A percentile compares a stretch with the other conserved stretches of the same genome.
Evolutionary conservation across 2,888 invertebrate genomes (phyloP).

Genomic region (Heliconius cydno): DNA sequence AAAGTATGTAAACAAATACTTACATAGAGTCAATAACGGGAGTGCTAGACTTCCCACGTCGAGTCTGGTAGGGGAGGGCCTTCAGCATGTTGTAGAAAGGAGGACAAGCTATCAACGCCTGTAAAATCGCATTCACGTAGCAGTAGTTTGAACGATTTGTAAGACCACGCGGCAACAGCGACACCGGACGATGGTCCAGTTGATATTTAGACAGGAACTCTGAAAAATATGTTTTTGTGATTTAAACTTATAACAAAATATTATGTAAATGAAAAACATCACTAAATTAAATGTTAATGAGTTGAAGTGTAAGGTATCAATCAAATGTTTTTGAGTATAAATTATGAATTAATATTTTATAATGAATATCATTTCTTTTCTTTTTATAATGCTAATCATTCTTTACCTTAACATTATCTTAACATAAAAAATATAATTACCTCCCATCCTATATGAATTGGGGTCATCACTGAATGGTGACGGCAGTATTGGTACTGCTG

Average conservation of each 20-base stretch:
- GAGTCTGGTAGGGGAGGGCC: slow-evolving; percentile 87
- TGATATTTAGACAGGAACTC: slow-evolving; percentile 90
- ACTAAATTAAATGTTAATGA: background rate
- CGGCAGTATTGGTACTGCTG: slow-evolving; percentile 69
- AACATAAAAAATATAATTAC: slow-evolving; percentile 72
- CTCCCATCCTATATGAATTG: slow-evolving; percentile 87
- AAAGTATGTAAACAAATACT: slow-evolving; percentile 68
- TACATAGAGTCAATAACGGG: slow-evolving; percentile 97
- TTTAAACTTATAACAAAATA: background rate
- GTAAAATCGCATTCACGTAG: slow-evolving; percentile 97
- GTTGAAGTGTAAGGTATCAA: background rate
- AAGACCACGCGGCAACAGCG: slow-evolving; percentile 94
- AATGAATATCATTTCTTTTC: background rate
- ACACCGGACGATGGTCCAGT: slow-evolving; percentile 90
- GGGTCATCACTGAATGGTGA: slow-evolving; percentile 86
- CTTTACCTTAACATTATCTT: background rate
- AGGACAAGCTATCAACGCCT: slow-evolving; percentile 96
- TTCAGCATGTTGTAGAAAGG: slow-evolving; percentile 96
- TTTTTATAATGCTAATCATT: background rate
- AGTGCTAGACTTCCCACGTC: slow-evolving; percentile 85
- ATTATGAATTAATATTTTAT: too few species aligned
- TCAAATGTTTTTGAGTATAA: too few species aligned
- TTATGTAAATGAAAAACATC: background rate
- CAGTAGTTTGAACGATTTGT: slow-evolving; percentile 98
- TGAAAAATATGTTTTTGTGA: slow-evolving; percentile 66